These are phyloP conservation scores for Corythoichthys haematopterus DNA, from an alignment of 2,113 vertebrate species.

Conservation along the genomic window DNA sequence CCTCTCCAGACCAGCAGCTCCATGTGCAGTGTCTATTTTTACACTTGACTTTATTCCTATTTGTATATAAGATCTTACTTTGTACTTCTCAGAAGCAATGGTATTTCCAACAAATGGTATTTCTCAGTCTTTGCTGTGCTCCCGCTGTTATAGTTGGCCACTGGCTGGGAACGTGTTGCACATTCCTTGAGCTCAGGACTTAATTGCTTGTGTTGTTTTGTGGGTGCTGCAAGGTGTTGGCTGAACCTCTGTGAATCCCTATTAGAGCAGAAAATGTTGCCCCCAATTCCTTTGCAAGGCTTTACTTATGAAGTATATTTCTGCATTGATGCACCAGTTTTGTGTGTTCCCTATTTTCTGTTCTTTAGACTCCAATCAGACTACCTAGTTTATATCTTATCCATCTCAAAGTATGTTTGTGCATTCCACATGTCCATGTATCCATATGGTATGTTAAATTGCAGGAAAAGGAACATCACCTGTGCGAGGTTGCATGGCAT, in stretches of 20 bases:
- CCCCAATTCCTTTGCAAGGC: constrained; percentile 29
- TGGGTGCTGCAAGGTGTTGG: constrained; percentile 44
- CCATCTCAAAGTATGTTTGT: constrained; percentile 52
- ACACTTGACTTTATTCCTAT: constrained; percentile 17
- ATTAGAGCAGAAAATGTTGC: constrained; percentile 24
- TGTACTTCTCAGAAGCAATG: constrained; percentile 57
- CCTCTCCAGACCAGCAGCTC: constrained; percentile 16
- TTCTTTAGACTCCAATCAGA: constrained; percentile 23
- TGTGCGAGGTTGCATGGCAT: constrained; percentile 32
- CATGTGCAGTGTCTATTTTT: constrained; percentile 32
- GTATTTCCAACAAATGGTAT: constrained; percentile 58
- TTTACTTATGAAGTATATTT: constrained; percentile 24
- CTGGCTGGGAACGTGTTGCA: constrained; percentile 64
- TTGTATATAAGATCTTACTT: constrained; percentile 52
- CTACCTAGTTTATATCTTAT: constrained; percentile 18
- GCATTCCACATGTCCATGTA: constrained; percentile 22
- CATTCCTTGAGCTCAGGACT: constrained; percentile 74
- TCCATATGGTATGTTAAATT: constrained; percentile 49
- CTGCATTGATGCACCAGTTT: constrained; percentile 11
- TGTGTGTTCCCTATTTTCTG: constrained; percentile 23
- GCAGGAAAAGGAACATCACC: constrained; percentile 30
- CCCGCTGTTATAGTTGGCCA: constrained; percentile 25
- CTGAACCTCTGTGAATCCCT: constrained; percentile 21
- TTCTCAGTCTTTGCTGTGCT: constrained; percentile 53
- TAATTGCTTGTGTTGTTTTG: constrained; percentile 48